These are phyloP conservation scores for Drosophila anomalata DNA, from an alignment of 2,888 invertebrate species.

Conservation along the genomic window DNA sequence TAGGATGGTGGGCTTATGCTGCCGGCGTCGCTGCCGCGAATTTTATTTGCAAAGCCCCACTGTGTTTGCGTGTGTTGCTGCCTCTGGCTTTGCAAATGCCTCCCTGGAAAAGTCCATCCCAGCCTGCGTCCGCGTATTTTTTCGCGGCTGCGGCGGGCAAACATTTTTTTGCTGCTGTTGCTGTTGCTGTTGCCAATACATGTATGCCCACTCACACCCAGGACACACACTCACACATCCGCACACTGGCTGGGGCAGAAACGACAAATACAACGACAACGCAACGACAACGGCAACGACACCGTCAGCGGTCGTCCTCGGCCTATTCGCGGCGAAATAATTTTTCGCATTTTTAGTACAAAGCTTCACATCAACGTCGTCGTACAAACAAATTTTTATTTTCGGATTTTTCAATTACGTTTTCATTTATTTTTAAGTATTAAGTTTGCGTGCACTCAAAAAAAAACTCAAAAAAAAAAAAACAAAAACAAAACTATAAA, in stretches of 20 bases:
- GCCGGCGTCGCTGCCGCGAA: conserved; percentile 54
- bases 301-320: conserved; percentile 66
- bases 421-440: conserved; percentile 82
- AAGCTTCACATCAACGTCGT: conserved; percentile 83
- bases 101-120: conserved; percentile 23
- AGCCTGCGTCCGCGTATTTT: conserved; percentile 74
- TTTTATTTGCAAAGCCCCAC: conserved; percentile 66
- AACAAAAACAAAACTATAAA: conserved; percentile 43
- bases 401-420: conserved; percentile 83
- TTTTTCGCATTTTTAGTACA: conserved; percentile 83
- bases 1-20: conserved; percentile 5
- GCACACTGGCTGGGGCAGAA: conserved; percentile 40
- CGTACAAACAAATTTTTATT: conserved; percentile 82
- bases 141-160: conserved; percentile 74
- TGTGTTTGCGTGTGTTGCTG: conserved; percentile 34
- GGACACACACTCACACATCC: conserved; percentile 35
- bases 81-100: conserved; percentile 38
- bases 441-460: conserved; percentile 78
- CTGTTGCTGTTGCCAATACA: conserved; percentile 55
- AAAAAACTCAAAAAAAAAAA: conserved; percentile 49
- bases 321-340: conserved; percentile 81
- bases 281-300: conserved; percentile 61
- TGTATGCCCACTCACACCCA: conserved; percentile 33
- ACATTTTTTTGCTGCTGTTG: conserved; percentile 55
- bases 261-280: conserved; percentile 33